Evolutionary conservation across 1,140 invertebrate species (phyloP).

Genomic region (Brachionus calyciflorus): DNA sequence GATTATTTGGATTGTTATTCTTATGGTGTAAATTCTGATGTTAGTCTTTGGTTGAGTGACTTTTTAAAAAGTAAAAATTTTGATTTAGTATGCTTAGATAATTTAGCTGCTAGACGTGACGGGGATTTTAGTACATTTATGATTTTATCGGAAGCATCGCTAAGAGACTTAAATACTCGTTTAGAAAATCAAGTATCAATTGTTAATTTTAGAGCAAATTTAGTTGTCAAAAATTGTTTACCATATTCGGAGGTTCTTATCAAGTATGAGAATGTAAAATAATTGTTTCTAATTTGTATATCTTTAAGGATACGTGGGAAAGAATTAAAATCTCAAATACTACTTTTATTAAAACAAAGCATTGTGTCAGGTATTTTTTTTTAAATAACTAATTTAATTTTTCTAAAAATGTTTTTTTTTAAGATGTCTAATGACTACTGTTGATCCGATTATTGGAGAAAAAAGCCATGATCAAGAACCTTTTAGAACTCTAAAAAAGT

Average conservation of each 20-base stretch:
- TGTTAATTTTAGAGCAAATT: slow-evolving; percentile 43
- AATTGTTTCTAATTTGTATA: slow-evolving; percentile 5
- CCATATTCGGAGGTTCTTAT: slow-evolving; percentile 41
- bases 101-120: background rate
- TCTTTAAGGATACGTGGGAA: slow-evolving; percentile 51
- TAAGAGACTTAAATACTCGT: slow-evolving; percentile 16
- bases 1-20: slow-evolving; percentile 17
- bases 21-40: background rate
- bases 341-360: slow-evolving; percentile 49
- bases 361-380: slow-evolving; percentile 49
- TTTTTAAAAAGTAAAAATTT: slow-evolving; percentile 21
- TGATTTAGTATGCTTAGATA: slow-evolving; percentile 3
- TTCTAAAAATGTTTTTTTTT: background rate
- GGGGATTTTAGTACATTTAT: slow-evolving; percentile 25
- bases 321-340: slow-evolving; percentile 51
- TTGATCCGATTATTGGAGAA: slow-evolving; percentile 53
- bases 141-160: slow-evolving; percentile 12
- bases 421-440: slow-evolving; percentile 54
- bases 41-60: slow-evolving; percentile 29
- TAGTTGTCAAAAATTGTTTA: slow-evolving; percentile 32
- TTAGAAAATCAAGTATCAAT: slow-evolving; percentile 17
- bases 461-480: slow-evolving; percentile 52
- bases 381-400: too few relatives aligned
- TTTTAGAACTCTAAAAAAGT: slow-evolving; percentile 53
- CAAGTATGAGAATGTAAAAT: too few relatives aligned